Percentiles rank a stretch among this genome's conserved stretches.
phyloP scores from a whole-genome alignment of 2,888 invertebrate species.

The Limnephilus marmoratus region DNA sequence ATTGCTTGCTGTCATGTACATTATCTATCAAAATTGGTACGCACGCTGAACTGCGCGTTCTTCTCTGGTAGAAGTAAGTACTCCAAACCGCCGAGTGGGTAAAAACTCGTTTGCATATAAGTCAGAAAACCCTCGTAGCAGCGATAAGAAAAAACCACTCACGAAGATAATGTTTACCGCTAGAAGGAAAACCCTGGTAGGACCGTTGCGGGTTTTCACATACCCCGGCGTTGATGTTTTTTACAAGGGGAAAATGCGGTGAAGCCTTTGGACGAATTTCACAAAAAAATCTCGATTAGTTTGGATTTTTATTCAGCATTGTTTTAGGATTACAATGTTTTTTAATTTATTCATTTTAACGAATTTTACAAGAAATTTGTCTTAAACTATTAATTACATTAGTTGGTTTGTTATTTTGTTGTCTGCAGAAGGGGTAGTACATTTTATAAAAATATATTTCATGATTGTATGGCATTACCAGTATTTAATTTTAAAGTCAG shows the following conservation, averaged over 20 bases:
- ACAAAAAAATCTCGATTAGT: not conserved
- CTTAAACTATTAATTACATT: too few species aligned
- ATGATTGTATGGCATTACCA: too few species aligned
- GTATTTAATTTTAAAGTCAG: too few species aligned
- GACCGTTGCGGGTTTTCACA: slow-evolving; percentile 14
- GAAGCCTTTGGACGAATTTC: not conserved
- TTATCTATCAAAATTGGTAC: not conserved
- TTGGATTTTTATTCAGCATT: too few species aligned
- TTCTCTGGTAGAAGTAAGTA: not conserved
- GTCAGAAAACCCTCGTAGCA: slow-evolving; percentile 60
- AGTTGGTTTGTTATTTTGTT: too few species aligned
- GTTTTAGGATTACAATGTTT: too few species aligned
- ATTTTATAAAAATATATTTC: too few species aligned
- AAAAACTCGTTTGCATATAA: slow-evolving; percentile 63
- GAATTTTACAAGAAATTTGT: too few species aligned
- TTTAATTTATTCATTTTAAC: too few species aligned
- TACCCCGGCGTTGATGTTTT: slow-evolving; percentile 36
- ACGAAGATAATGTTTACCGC: slow-evolving; percentile 61
- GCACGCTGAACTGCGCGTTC: not conserved
- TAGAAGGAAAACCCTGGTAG: slow-evolving; percentile 26
- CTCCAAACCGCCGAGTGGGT: not conserved
- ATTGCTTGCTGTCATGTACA: not conserved
- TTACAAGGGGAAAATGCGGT: not conserved
- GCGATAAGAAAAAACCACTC: slow-evolving; percentile 56
- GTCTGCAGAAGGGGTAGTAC: too few species aligned